phyloP scores from a whole-genome alignment of 2,113 vertebrate species.

The Epinephelus lanceolatus region DNA sequence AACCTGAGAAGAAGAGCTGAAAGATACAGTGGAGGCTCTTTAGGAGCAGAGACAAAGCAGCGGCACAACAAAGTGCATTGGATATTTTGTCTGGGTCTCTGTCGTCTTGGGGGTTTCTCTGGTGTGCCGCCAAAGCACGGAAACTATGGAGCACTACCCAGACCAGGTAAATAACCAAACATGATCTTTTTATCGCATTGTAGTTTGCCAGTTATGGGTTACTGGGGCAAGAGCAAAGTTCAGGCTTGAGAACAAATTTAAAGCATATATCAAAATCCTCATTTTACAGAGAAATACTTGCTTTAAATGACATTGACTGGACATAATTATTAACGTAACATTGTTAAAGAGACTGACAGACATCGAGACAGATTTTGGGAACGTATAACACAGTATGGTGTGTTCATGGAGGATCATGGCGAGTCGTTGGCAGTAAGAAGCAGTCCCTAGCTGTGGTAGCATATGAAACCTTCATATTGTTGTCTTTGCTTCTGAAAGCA shows the following conservation, averaged over 20 bases:
- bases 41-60: slow-evolving; percentile 5
- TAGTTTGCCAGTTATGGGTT: neutral
- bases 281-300: neutral
- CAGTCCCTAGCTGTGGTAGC: neutral
- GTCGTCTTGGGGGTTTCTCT: slow-evolving; percentile 27
- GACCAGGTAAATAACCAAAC: slow-evolving; percentile 68
- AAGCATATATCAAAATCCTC: neutral
- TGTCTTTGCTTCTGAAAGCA: slow-evolving; percentile 4
- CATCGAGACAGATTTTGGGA: neutral
- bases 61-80: slow-evolving; percentile 14
- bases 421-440: slow-evolving; percentile 20
- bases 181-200: neutral
- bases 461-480: slow-evolving; percentile 4
- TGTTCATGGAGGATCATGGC: neutral
- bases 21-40: slow-evolving; percentile 53
- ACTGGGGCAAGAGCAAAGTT: slow-evolving; percentile 39
- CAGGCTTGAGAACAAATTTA: slow-evolving; percentile 18
- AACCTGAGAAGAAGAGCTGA: slow-evolving; percentile 60
- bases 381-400: slow-evolving; percentile 12
- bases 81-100: slow-evolving; percentile 44
- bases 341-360: neutral
- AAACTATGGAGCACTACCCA: slow-evolving; percentile 67
- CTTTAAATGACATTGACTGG: neutral
- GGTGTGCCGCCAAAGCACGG: slow-evolving; percentile 4
- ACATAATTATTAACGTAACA: neutral